Conservation (phyloP, 2,113 vertebrate species). For the human (Homo sapiens) region DNA sequence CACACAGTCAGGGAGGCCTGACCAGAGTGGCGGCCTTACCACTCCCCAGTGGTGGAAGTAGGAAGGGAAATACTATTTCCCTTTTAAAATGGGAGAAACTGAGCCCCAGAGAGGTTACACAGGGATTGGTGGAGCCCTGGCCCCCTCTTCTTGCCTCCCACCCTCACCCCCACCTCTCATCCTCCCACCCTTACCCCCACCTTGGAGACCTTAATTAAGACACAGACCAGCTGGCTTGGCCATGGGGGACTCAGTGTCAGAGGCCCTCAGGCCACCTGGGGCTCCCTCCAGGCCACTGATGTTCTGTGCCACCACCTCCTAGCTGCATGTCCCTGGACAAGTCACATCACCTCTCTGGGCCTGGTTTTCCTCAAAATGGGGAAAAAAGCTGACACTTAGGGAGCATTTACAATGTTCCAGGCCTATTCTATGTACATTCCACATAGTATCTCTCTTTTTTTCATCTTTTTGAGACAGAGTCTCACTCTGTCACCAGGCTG, state of each 20-base stretch:
- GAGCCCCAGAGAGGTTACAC: neutral
- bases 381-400: neutral
- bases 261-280: neutral
- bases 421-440: neutral
- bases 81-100: neutral
- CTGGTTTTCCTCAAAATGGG: neutral
- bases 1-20: neutral
- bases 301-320: neutral
- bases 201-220: neutral
- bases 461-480: too few relatives aligned
- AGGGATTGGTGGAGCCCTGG: neutral
- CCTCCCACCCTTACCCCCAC: too few relatives aligned
- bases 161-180: too few relatives aligned
- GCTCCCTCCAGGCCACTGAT: neutral
- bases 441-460: too few relatives aligned
- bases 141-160: neutral
- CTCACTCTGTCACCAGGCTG: too few relatives aligned
- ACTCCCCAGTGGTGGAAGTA: neutral
- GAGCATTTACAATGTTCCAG: accelerated
- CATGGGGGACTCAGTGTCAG: accelerated
- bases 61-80: neutral
- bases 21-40: neutral
- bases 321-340: neutral
- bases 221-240: neutral
- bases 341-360: neutral